These are phyloP conservation scores for Andrena camellia DNA, from an alignment of 2,888 invertebrate genomes.

Conservation along the genomic window DNA sequence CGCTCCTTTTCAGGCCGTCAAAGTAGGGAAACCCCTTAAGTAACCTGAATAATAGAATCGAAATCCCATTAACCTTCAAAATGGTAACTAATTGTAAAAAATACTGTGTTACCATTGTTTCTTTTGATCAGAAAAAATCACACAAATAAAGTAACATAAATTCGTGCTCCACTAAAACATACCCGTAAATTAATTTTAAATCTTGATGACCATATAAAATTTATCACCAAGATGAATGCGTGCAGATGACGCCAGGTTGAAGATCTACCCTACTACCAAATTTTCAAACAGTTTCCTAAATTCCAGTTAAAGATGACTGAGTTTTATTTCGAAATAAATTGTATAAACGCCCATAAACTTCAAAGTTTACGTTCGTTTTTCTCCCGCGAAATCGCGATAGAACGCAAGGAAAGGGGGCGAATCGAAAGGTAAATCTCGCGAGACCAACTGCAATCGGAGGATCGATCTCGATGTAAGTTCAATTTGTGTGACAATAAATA, in stretches of 20 bases:
- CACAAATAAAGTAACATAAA: not conserved
- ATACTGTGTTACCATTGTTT: too few relatives aligned
- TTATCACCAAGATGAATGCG: not conserved
- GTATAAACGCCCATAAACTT: too few relatives aligned
- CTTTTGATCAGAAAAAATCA: too few relatives aligned
- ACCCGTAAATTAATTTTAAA: not conserved
- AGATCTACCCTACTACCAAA: too few relatives aligned
- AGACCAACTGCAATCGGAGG: not conserved
- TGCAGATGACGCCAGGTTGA: too few relatives aligned
- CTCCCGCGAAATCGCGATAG: not conserved
- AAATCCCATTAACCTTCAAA: too few relatives aligned
- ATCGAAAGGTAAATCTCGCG: not conserved
- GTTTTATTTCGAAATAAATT: too few relatives aligned
- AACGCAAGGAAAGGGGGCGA: not conserved
- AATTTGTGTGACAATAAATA: conserved; percentile 9
- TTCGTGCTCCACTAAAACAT: not conserved
- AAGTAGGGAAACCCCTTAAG: too few relatives aligned
- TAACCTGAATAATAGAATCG: too few relatives aligned
- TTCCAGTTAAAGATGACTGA: not conserved
- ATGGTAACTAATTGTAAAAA: too few relatives aligned
- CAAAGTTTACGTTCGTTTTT: not conserved
- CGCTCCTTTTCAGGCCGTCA: too few relatives aligned
- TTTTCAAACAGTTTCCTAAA: not conserved
- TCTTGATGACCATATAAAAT: not conserved
- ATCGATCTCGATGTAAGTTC: not conserved